These are phyloP conservation scores for Gobionotothen gibberifrons DNA, from an alignment of 2,797 vertebrate species.

Conservation along the genomic window DNA sequence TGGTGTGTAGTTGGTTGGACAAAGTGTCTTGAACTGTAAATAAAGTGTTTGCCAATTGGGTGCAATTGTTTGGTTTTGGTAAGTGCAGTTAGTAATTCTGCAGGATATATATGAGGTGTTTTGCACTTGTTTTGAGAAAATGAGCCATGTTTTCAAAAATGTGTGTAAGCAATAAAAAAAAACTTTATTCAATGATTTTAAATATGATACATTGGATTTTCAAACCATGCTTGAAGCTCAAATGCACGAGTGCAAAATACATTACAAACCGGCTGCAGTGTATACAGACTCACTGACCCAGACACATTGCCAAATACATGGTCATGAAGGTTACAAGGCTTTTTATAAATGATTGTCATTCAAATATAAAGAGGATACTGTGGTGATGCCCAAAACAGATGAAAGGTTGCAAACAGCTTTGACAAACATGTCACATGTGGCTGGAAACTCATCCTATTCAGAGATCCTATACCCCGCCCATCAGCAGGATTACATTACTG, in stretches of 20 bases:
- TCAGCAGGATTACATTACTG: constrained; percentile 40
- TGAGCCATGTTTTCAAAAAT: no score
- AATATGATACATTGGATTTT: neutral
- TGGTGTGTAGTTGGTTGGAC: no score
- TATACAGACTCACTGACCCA: neutral
- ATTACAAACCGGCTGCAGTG: neutral
- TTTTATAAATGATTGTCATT: constrained; percentile 1
- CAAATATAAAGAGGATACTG: neutral
- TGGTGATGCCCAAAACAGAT: neutral
- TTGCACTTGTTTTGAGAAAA: no score
- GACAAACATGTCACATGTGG: constrained; percentile 28
- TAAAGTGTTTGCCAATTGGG: no score
- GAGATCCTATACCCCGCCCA: constrained; percentile 19
- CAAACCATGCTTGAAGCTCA: neutral
- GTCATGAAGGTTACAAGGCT: neutral
- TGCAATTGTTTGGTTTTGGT: no score
- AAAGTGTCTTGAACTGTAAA: no score
- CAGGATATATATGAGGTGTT: no score
- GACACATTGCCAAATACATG: neutral
- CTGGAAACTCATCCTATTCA: constrained; percentile 21
- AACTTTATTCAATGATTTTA: constrained; percentile 1
- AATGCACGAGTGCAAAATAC: neutral
- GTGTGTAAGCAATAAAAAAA: no score
- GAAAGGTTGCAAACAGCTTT: constrained; percentile 18
- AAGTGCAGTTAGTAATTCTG: no score